Percentiles rank a stretch among this genome's conserved stretches.
These are phyloP conservation scores for Pegea sp. DNA, from an alignment of 23 tunicate species.

Conservation along the genomic window DNA sequence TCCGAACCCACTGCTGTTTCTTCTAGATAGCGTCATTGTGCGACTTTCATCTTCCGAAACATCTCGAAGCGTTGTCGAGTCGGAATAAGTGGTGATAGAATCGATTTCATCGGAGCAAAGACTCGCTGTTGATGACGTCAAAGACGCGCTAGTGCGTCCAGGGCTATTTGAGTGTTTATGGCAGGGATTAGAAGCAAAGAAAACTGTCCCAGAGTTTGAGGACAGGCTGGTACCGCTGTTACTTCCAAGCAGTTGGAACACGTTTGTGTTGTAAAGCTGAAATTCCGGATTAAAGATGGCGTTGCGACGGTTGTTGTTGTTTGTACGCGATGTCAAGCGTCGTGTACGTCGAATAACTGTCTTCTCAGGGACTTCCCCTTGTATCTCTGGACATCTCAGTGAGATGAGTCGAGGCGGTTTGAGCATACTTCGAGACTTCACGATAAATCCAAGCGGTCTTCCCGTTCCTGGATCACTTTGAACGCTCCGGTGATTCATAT, in stretches of 20 bases:
- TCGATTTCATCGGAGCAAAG: constrained; percentile 33
- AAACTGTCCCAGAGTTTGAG: too few relatives aligned
- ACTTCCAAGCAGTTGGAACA: background rate
- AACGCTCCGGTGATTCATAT: constrained; percentile 33
- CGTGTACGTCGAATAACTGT: background rate
- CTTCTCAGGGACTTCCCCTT: background rate
- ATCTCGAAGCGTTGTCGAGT: constrained; percentile 6
- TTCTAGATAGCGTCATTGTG: too few relatives aligned
- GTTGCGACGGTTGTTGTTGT: constrained; percentile 2
- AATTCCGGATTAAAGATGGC: constrained; percentile 1
- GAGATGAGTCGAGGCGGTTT: background rate
- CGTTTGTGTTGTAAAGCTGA: constrained; percentile 3
- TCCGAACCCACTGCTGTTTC: too few relatives aligned
- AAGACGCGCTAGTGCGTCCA: constrained; percentile 28
- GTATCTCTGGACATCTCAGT: background rate
- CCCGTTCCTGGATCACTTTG: constrained; percentile 71
- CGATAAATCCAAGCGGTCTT: too few relatives aligned
- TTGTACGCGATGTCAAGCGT: too few relatives aligned
- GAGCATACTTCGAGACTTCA: background rate
- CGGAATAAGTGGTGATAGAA: background rate
- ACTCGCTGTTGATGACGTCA: constrained; percentile 54
- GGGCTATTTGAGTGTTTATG: too few relatives aligned
- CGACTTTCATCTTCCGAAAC: too few relatives aligned
- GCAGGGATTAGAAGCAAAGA: too few relatives aligned
- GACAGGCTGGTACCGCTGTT: background rate